These are phyloP conservation scores for Oxyura jamaicensis DNA, from an alignment of 2,113 vertebrate genomes.

Conservation along the genomic window DNA sequence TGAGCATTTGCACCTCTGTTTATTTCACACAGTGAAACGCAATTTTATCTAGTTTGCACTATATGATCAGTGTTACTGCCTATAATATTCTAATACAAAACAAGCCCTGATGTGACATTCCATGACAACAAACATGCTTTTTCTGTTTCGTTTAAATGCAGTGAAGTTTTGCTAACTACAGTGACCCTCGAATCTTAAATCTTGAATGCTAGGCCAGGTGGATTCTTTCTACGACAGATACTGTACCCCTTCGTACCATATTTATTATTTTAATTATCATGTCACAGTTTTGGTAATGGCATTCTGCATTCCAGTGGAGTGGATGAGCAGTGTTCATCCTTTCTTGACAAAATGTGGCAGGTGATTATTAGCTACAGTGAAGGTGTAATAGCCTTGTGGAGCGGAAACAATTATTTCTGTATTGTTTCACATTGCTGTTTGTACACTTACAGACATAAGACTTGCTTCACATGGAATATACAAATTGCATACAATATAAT, in stretches of 20 bases:
- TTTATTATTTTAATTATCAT: conserved; percentile 55
- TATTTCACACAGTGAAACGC: conserved; percentile 88
- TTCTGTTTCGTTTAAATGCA: conserved; percentile 71
- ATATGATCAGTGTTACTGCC: conserved; percentile 99
- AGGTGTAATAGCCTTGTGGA: conserved; percentile 40
- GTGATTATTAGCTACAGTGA: conserved; percentile 46
- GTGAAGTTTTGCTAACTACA: conserved; percentile 73
- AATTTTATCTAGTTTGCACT: conserved; percentile 96
- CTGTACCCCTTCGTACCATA: conserved; percentile 58
- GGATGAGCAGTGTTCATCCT: conserved; percentile 63
- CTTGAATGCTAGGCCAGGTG: conserved; percentile 69
- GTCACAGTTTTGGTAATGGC: conserved; percentile 53
- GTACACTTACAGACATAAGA: conserved; percentile 44
- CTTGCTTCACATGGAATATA: conserved; percentile 64
- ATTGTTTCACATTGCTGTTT: conserved; percentile 52
- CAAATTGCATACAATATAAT: conserved; percentile 10
- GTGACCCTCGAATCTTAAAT: conserved; percentile 66
- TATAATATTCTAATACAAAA: conserved; percentile 83
- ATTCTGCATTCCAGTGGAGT: conserved; percentile 68
- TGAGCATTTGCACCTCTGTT: conserved; percentile 93
- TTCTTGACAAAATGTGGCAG: conserved; percentile 56
- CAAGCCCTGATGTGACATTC: conserved; percentile 84
- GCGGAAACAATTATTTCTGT: conserved; percentile 52
- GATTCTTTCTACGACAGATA: conserved; percentile 63
- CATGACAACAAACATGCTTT: conserved; percentile 72